Percentiles rank a stretch among this genome's conserved stretches.
Evolutionary conservation across 2,888 invertebrate species (phyloP).

Genomic region (Timema cristinae): DNA sequence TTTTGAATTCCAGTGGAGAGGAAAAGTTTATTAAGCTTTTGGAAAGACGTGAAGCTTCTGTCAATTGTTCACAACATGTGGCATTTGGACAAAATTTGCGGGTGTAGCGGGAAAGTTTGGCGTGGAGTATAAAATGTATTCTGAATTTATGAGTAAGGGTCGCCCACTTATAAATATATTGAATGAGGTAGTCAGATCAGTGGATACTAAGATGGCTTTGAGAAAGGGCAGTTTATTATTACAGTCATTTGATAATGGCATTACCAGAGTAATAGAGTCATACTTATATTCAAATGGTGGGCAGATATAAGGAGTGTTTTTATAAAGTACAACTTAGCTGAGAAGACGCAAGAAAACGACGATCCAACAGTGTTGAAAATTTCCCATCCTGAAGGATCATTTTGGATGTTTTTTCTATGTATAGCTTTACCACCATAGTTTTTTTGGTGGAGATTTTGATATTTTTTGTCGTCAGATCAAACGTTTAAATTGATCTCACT

Average conservation of each 20-base stretch:
- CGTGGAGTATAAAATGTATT: too few relatives aligned
- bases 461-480: too few relatives aligned
- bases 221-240: not conserved
- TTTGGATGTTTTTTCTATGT: not conserved
- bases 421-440: not conserved
- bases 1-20: slow-evolving; percentile 5
- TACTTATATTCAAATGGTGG: not conserved
- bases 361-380: not conserved
- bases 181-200: not conserved
- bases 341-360: not conserved
- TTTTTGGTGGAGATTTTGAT: not conserved
- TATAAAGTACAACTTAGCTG: not conserved
- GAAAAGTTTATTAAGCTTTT: not conserved
- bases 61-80: not conserved
- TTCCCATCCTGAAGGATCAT: not conserved
- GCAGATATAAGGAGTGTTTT: not conserved
- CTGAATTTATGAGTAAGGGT: not conserved
- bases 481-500: too few relatives aligned
- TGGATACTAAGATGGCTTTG: not conserved
- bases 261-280: not conserved
- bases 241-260: not conserved
- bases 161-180: not conserved
- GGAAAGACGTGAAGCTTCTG: not conserved
- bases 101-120: too few relatives aligned
- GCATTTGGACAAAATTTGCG: not conserved